Evolutionary conservation across 2,797 vertebrate genomes (phyloP).

Genomic region (Propithecus perrieri): DNA sequence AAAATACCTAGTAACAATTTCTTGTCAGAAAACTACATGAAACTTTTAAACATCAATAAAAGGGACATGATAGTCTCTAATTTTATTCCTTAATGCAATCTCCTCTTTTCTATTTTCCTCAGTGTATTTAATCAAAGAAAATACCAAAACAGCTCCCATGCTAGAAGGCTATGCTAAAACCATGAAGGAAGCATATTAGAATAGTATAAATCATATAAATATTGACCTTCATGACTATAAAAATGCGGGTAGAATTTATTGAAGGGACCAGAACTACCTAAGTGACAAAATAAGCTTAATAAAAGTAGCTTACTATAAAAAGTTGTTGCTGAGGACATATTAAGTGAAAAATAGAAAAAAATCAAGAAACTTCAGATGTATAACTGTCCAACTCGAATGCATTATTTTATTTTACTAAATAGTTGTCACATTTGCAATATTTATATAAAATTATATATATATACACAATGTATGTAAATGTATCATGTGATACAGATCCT

Average conservation of each 20-base stretch:
- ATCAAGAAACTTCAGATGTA: not conserved
- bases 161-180: not conserved
- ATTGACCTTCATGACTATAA: not conserved
- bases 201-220: not conserved
- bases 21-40: not conserved
- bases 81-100: not conserved
- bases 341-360: not conserved
- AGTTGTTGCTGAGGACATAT: not conserved
- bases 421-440: not conserved
- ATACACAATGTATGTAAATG: not conserved
- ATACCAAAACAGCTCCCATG: not conserved
- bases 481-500: not conserved
- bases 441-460: not conserved
- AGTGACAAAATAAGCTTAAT: not conserved
- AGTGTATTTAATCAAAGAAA: constrained; percentile 49
- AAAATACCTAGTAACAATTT: not conserved
- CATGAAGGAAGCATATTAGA: not conserved
- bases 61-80: not conserved
- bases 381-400: not conserved
- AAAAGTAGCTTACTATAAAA: not conserved
- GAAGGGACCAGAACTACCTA: not conserved
- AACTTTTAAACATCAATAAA: not conserved
- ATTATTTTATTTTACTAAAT: not conserved
- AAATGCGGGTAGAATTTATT: not conserved
- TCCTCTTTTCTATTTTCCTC: constrained; percentile 2